Percentiles rank a stretch among this genome's conserved stretches.
These are phyloP conservation scores for Staurois parvus DNA, from an alignment of 2,797 vertebrate species.

Conservation along the genomic window DNA sequence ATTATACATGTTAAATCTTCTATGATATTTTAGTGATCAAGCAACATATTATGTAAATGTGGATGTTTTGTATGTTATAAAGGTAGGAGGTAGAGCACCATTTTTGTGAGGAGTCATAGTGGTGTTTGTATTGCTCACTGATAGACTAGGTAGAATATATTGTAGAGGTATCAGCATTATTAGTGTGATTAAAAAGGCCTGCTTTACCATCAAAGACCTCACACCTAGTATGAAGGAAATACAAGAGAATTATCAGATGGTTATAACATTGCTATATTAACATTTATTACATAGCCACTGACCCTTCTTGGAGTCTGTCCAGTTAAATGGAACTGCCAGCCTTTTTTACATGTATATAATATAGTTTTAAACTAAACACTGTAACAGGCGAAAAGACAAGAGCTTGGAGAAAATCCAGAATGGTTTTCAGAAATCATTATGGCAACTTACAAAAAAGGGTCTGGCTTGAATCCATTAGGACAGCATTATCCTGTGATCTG, in stretches of 20 bases:
- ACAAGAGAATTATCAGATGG: slow-evolving; percentile 27
- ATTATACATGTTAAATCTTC: no score
- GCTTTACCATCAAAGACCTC: slow-evolving; percentile 1
- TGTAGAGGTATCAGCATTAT: neutral
- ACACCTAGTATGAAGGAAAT: neutral
- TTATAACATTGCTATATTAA: slow-evolving; percentile 28
- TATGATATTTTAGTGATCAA: no score
- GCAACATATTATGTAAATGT: no score
- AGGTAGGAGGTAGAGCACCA: no score
- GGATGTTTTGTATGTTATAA: no score
- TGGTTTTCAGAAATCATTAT: slow-evolving; percentile 49
- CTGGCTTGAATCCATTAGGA: slow-evolving; percentile 42
- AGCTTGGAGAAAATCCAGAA: slow-evolving; percentile 35
- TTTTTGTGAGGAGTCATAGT: no score
- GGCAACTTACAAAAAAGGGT: slow-evolving; percentile 38
- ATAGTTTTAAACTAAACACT: slow-evolving; percentile 40
- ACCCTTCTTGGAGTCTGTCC: slow-evolving; percentile 45
- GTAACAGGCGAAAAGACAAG: slow-evolving; percentile 42
- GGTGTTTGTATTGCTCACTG: neutral
- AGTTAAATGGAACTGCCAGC: slow-evolving; percentile 13
- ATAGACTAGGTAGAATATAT: neutral
- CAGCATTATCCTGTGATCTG: slow-evolving; percentile 27
- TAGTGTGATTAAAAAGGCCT: neutral
- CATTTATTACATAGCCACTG: slow-evolving; percentile 44
- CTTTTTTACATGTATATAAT: slow-evolving; percentile 24